Evolutionary conservation across 2,113 vertebrate genomes (phyloP).

Genomic region (Gnathonemus longibarbis): DNA sequence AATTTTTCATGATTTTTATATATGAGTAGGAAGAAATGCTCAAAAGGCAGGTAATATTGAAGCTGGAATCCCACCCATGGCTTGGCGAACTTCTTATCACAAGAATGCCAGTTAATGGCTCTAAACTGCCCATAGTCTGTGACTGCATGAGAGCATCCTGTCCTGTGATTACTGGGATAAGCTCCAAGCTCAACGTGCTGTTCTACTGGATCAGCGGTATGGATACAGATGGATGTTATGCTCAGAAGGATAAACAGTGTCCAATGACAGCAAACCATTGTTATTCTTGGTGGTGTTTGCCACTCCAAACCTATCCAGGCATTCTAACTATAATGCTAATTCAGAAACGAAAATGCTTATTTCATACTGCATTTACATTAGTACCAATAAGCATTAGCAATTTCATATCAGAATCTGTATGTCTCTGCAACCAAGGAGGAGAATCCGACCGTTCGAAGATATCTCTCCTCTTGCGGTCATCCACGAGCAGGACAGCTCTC

Average conservation of each 20-base stretch:
- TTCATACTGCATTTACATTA: background rate
- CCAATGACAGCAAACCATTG: background rate
- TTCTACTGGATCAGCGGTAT: background rate
- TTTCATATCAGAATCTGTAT: background rate
- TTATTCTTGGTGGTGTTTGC: background rate
- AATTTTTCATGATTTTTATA: background rate
- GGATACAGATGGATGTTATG: background rate
- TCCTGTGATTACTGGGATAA: background rate
- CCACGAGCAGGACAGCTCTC: slow-evolving; percentile 75
- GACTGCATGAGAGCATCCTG: background rate
- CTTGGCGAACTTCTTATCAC: background rate
- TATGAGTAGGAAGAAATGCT: background rate
- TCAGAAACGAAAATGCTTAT: background rate
- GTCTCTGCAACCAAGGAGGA: background rate
- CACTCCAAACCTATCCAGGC: background rate
- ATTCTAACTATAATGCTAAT: background rate
- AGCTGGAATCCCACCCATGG: background rate
- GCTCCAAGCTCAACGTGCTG: background rate
- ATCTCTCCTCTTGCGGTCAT: slow-evolving; percentile 55
- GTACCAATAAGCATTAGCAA: background rate
- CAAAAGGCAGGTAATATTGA: background rate
- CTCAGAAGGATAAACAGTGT: background rate
- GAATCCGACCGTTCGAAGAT: slow-evolving; percentile 74
- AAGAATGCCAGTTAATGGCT: background rate
- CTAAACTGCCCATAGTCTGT: background rate